Evolutionary conservation across 2,113 vertebrate genomes (phyloP), one percentile per base, ranked within the genome.

Genomic region (Brachyhypopomus gauderio): DNA sequence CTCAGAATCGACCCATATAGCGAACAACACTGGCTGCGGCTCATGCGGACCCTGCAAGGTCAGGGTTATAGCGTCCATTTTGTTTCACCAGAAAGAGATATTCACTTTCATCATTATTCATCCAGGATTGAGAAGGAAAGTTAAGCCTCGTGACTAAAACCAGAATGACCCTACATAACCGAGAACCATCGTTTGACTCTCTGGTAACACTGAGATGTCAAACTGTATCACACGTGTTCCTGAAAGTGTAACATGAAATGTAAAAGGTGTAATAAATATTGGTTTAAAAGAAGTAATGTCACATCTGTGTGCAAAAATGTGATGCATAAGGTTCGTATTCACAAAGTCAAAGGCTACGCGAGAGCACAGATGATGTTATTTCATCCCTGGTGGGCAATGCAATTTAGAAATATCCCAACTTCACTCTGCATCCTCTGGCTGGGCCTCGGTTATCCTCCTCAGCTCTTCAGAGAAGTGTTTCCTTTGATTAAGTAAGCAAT

Each of bases 401-500:
- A 17, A 19, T 16, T 38, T 38, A 30, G 8, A 60, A 23, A 34
- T 23, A 30, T 48, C 14, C 5, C 20, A n/a, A 6, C 17, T 25
- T 19, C 3, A 55, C 20, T 12, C 16, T 73, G 58, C 22, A 8
- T 36, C 20, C 48, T 7, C 30, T 60, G 55, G 14, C 56, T 70
- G 67, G 3, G 20, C 20, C 8, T 11, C 5, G 12, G 38, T n/a
- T 41, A 23, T 73, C 59, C 12, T 59, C 17, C 27, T 55, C 25
- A 52, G 70, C 60, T 84, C 62, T 81, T 69, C n/a, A 72, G 45
- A 19, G 27, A 64, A 70, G 25, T 52, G 75, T 73, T 78, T 78
- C 59, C 63, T 69, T 73, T 66, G 20, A 77, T 77, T 12, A 78
- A 78, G 25, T 62, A 36, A 69, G 11, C 41, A 30, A 12, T 22